Conservation (phyloP, 2,797 vertebrate genomes). For the Serranus cabrilla region DNA sequence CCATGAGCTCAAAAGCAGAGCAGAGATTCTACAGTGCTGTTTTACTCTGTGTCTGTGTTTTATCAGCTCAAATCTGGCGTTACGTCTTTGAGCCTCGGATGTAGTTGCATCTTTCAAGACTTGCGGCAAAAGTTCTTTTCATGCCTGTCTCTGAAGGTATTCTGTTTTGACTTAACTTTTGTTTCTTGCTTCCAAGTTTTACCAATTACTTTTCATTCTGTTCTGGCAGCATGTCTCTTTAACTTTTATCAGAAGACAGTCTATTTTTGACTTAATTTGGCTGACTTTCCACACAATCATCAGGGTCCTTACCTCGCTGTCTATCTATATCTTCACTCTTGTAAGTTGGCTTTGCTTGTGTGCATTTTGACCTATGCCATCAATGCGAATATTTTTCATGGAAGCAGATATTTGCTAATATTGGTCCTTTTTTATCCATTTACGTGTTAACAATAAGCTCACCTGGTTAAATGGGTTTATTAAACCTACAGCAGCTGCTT, state of each 20-base stretch:
- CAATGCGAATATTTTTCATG: not conserved
- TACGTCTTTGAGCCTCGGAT: conserved; percentile 34
- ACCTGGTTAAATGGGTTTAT: not conserved
- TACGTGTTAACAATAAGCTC: not conserved
- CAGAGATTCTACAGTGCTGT: conserved; percentile 33
- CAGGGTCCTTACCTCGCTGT: not conserved
- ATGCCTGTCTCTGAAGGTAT: conserved; percentile 8
- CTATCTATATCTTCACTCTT: not conserved
- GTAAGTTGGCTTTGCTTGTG: not conserved
- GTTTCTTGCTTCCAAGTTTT: conserved; percentile 1
- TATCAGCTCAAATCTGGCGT: conserved; percentile 52
- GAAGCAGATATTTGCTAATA: not conserved
- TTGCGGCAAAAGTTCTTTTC: conserved; percentile 19
- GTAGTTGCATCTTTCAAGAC: conserved; percentile 23
- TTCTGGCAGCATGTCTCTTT: not conserved
- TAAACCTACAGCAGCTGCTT: not conserved
- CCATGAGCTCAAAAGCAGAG: conserved; percentile 56
- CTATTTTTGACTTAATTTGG: conserved; percentile 24
- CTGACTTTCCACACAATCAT: not conserved
- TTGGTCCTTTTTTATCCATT: not conserved
- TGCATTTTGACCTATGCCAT: not conserved
- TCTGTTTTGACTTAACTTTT: conserved; percentile 15
- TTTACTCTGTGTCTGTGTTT: conserved; percentile 30
- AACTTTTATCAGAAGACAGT: conserved; percentile 4
- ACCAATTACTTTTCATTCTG: conserved; percentile 1